These are phyloP conservation scores for Neotoxoptera formosana DNA, from an alignment of 1,140 invertebrate genomes.

Conservation along the genomic window DNA sequence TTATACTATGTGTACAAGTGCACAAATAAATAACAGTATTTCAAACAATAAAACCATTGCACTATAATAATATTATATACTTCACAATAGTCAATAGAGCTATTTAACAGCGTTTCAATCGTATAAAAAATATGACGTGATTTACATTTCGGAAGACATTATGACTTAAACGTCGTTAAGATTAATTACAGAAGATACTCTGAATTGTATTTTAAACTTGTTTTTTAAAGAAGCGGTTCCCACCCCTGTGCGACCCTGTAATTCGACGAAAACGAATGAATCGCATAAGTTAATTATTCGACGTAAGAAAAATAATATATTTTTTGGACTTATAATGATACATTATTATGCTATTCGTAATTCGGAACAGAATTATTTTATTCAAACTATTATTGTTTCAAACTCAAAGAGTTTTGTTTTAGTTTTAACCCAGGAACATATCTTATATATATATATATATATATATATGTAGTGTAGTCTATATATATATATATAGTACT, in stretches of 20 bases:
- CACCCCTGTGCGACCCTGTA: background rate
- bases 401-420: background rate
- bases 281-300: background rate
- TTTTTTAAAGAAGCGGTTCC: background rate
- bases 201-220: background rate
- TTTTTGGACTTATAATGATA: too few species aligned
- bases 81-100: too few species aligned
- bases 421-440: background rate
- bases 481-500: too few species aligned
- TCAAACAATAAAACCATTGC: background rate
- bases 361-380: background rate
- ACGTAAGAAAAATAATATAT: background rate
- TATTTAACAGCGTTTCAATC: background rate
- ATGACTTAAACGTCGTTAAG: background rate
- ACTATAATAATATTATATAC: too few species aligned
- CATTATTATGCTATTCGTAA: too few species aligned
- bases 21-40: background rate
- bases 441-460: too few species aligned
- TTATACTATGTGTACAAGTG: background rate
- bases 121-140: background rate
- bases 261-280: background rate
- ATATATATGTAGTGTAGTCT: too few species aligned
- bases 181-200: background rate
- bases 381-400: background rate
- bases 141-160: background rate